Conservation (phyloP, 2,797 vertebrate genomes). For the Enteromius unitaeniatus region DNA sequence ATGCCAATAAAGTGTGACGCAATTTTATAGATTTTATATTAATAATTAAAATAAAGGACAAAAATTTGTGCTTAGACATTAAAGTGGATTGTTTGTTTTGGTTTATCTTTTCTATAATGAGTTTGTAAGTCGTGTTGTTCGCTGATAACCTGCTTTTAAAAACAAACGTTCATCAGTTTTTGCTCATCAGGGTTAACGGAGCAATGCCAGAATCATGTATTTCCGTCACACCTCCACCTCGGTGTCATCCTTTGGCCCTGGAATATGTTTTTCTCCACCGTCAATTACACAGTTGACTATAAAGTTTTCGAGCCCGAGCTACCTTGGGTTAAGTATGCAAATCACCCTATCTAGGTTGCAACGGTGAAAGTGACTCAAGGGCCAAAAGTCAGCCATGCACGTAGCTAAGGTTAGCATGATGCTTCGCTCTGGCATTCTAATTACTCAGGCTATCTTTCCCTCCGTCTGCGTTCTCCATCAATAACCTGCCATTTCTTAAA, state of each 20-base stretch:
- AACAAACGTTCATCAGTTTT: not conserved
- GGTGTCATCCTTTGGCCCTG: conserved; percentile 28
- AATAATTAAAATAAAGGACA: not conserved
- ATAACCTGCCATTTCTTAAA: conserved; percentile 73
- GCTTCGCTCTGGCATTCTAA: conserved; percentile 78
- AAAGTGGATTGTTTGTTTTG: not conserved
- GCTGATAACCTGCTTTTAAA: conserved; percentile 15
- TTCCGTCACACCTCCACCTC: conserved; percentile 43
- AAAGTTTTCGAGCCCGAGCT: conserved; percentile 27
- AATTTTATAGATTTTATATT: not conserved
- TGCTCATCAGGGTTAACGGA: conserved; percentile 26
- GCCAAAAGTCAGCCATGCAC: conserved; percentile 35
- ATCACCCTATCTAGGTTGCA: conserved; percentile 26
- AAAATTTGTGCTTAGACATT: not conserved
- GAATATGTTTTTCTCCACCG: conserved; percentile 38
- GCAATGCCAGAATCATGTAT: conserved; percentile 23
- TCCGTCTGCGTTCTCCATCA: conserved; percentile 70
- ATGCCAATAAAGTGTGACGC: not conserved
- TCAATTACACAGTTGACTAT: conserved; percentile 48
- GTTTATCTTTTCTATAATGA: not conserved
- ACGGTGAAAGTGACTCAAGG: conserved; percentile 31
- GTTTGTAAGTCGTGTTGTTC: conserved; percentile 4
- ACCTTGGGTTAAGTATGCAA: conserved; percentile 48
- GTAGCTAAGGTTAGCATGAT: conserved; percentile 68
- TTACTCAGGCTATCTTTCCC: conserved; percentile 66